Evolutionary conservation across 1,140 invertebrate genomes (phyloP).

Genomic region (Sweltsa coloradensis): DNA sequence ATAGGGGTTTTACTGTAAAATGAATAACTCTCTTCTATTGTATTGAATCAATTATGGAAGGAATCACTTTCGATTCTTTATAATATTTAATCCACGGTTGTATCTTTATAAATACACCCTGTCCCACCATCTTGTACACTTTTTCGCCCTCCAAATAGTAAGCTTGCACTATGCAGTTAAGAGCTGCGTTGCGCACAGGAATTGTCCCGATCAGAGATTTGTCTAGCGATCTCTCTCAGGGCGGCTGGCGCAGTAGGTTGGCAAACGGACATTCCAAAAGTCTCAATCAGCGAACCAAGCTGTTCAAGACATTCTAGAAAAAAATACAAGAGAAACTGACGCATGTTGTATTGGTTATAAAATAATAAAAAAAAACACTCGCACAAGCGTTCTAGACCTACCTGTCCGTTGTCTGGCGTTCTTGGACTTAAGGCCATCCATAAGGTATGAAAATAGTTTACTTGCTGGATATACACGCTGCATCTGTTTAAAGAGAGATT

Average conservation of each 20-base stretch:
- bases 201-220: conserved; percentile 92
- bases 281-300: conserved; percentile 74
- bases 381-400: no score
- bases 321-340: conserved; percentile 10
- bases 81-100: no score
- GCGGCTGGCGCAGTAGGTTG: conserved; percentile 60
- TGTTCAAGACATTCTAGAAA: conserved; percentile 81
- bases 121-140: conserved; percentile 83
- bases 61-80: no score
- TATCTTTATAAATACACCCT: no score
- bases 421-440: conserved; percentile 93
- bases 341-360: no score
- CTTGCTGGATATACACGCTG: conserved; percentile 75
- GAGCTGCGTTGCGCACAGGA: conserved; percentile 88
- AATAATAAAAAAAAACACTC: no score
- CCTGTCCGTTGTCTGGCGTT: conserved; percentile 88
- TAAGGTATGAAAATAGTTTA: conserved; percentile 80
- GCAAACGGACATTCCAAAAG: conserved; percentile 74
- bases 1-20: no score
- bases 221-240: conserved; percentile 85
- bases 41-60: no score
- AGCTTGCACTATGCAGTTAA: conserved; percentile 86
- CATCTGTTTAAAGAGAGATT: conserved; percentile 73
- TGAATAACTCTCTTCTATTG: no score
- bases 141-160: conserved; percentile 84